These are phyloP conservation scores for Polymixis lichenea DNA, from an alignment of 2,888 invertebrate species.

Conservation along the genomic window DNA sequence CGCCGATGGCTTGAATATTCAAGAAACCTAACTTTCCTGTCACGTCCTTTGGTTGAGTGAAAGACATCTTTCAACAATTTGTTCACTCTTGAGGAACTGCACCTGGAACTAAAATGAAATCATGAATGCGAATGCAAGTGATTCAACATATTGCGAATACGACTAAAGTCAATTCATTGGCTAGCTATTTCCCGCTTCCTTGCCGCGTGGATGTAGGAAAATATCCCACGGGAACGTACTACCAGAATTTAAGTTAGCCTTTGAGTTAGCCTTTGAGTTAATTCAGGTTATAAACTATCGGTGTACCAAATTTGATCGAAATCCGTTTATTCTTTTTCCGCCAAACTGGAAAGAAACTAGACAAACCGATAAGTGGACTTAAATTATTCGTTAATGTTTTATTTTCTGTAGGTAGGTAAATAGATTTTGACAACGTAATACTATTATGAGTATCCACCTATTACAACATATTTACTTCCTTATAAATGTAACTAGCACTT, in stretches of 20 bases:
- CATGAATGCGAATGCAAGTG: not conserved
- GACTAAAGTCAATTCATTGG: not conserved
- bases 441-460: not conserved
- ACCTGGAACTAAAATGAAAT: not conserved
- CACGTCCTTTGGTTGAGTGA: constrained; percentile 4
- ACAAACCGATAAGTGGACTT: not conserved
- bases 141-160: not conserved
- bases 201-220: not conserved
- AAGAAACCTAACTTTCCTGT: not conserved
- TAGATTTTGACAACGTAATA: not conserved
- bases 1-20: constrained; percentile 28
- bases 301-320: not conserved
- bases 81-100: constrained; percentile 6
- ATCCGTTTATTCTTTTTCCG: not conserved
- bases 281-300: not conserved
- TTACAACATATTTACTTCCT: not conserved
- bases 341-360: not conserved
- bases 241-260: no score
- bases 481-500: no score
- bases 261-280: no score
- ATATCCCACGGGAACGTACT: not conserved
- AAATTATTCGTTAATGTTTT: not conserved
- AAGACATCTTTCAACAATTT: not conserved
- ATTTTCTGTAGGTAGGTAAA: no score
- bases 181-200: not conserved